A percentile compares a stretch with the other conserved stretches of the same genome.
Evolutionary conservation across 2,797 vertebrate species (phyloP).

Genomic region (Macrochelys suwanniensis): DNA sequence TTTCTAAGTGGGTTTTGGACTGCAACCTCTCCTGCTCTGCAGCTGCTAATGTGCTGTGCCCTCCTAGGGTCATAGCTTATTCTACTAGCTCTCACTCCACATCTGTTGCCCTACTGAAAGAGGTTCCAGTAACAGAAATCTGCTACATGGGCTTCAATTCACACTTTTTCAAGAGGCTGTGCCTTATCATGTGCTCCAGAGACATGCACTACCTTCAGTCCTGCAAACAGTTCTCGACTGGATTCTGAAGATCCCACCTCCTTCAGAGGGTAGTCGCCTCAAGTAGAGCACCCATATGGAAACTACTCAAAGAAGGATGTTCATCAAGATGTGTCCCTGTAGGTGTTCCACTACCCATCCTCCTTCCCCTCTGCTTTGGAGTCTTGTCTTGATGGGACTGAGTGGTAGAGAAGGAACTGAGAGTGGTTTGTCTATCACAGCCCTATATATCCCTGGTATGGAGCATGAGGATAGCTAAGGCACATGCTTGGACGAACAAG

Average conservation of each 20-base stretch:
- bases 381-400: too few species aligned
- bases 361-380: background rate
- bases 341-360: background rate
- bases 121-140: background rate
- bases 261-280: background rate
- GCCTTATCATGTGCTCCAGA: background rate
- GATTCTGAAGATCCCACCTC: background rate
- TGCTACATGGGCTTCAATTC: background rate
- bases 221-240: background rate
- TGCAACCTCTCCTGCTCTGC: too few species aligned
- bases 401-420: background rate
- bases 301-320: background rate
- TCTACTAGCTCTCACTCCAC: background rate
- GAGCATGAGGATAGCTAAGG: background rate
- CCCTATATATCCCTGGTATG: background rate
- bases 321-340: background rate
- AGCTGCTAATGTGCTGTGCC: too few species aligned
- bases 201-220: background rate
- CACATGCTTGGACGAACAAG: background rate
- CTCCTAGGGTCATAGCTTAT: background rate
- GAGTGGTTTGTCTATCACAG: background rate
- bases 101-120: background rate
- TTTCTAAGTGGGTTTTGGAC: too few species aligned
- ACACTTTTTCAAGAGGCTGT: background rate
- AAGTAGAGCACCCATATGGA: background rate